These are phyloP conservation scores for Ovis canadensis DNA, from an alignment of 2,113 vertebrate species.

Conservation along the genomic window DNA sequence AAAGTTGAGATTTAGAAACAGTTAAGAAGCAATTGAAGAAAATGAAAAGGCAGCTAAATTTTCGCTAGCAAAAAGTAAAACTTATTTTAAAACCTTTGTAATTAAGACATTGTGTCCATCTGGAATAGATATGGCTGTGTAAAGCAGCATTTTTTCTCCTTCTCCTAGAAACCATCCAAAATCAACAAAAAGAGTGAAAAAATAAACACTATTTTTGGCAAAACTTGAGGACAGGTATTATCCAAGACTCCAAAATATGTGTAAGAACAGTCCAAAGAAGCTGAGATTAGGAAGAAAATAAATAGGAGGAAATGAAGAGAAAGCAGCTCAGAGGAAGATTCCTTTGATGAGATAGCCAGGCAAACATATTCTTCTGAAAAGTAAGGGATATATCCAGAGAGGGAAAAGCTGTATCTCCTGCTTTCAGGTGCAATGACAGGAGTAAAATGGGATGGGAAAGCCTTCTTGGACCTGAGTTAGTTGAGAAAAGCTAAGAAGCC, in stretches of 20 bases:
- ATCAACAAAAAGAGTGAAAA: conserved; percentile 31
- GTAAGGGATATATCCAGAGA: background rate
- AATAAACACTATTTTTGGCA: conserved; percentile 43
- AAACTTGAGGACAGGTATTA: conserved; percentile 30
- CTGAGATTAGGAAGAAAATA: conserved; percentile 12
- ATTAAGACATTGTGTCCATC: conserved; percentile 45
- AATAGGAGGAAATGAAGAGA: conserved; percentile 13
- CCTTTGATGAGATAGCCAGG: background rate
- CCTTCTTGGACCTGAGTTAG: background rate
- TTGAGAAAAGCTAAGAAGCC: background rate
- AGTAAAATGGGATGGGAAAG: background rate
- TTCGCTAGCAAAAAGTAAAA: conserved; percentile 24
- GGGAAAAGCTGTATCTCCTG: background rate
- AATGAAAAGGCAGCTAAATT: conserved; percentile 3
- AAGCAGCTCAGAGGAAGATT: background rate
- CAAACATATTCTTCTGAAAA: background rate
- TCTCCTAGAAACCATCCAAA: conserved; percentile 47
- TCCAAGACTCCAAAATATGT: conserved; percentile 18
- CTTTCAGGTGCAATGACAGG: background rate
- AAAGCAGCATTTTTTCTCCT: conserved; percentile 42
- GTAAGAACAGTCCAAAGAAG: conserved; percentile 8
- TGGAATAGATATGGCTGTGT: conserved; percentile 46
- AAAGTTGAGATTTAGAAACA: background rate
- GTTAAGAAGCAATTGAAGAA: background rate
- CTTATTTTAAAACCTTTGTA: conserved; percentile 25